These are phyloP conservation scores for Drosophila dunni DNA, from an alignment of 1,140 invertebrate species.

Conservation along the genomic window DNA sequence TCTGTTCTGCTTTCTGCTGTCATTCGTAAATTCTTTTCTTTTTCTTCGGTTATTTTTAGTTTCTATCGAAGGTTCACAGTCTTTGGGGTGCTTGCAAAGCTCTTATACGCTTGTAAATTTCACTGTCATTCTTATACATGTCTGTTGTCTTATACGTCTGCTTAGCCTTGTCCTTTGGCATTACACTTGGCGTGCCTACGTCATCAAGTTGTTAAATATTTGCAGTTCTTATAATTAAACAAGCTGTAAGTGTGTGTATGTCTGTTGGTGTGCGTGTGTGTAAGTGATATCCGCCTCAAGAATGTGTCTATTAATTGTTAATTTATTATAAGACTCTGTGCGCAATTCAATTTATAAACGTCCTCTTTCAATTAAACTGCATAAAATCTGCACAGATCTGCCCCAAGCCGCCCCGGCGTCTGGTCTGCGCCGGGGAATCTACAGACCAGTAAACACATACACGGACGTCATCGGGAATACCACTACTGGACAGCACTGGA, in stretches of 20 bases:
- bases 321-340: constrained; percentile 59
- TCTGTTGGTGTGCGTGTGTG: background rate
- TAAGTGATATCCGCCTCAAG: background rate
- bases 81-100: background rate
- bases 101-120: constrained; percentile 8
- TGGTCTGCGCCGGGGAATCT: constrained; percentile 6
- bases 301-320: constrained; percentile 51
- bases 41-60: constrained; percentile 22
- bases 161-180: background rate
- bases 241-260: too few relatives aligned
- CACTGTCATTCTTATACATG: background rate
- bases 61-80: constrained; percentile 1
- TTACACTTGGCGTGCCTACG: background rate
- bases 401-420: constrained; percentile 54
- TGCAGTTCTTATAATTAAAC: constrained; percentile 1
- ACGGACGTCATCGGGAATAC: background rate
- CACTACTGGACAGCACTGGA: background rate
- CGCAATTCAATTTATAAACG: constrained; percentile 46
- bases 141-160: constrained; percentile 1
- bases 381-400: constrained; percentile 72
- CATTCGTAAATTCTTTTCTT: constrained; percentile 8
- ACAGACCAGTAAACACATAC: constrained; percentile 1
- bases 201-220: constrained; percentile 2
- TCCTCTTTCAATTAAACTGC: constrained; percentile 52
- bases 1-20: background rate